Base-by-base conservation (phyloP, 2,888 invertebrate species). In the Agrotis clavis region DNA sequence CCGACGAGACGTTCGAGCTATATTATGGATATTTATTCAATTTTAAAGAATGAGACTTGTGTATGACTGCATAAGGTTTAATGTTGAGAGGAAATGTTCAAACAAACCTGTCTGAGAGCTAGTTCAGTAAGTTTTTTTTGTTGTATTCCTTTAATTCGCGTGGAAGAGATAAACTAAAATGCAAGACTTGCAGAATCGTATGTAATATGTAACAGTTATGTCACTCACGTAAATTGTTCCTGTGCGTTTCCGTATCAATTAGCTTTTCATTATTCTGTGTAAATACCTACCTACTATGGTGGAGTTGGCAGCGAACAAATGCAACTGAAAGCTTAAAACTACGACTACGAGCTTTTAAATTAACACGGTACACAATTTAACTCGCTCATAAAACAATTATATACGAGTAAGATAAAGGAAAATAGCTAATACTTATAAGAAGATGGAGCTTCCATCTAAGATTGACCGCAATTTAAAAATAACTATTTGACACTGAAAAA, bases 81-180 rank as follows among this genome's bases (percentile, higher is more conserved):
- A 89, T 91, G 83, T 93, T 86, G 90, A 69, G 72, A 83, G 81
- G n/a, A 74, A 83, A 83, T 82, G 80, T 85, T 83, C 71, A 76
- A 83, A 77, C 71, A 91, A 92, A 93, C 94, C 92, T 88, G 93
- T 92, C 93, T 87, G 89, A 91, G 90, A 91, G 90, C 90, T 90
- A 91, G 93, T 92, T 91, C 86, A 77, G 83, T 87, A 81, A 82
- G 86, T 89, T 91, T 92, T n/a, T 71, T 89, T 91, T 89, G 71
- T 76, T 72, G 75, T 89, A 85, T 87, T 90, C 88, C 88, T 90
- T 87, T 89, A 86, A 87, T 82, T 88, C 71, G 78, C 74, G 74
- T 85, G 75, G 70, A 86, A 73, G 78, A 82, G 73, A 74, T 77
- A 81, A 68, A 77, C 74, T 82, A 80, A 83, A 83, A 79, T 82